Evolutionary conservation across 2,797 vertebrate species (phyloP).

Genomic region (Ptychobarbus kaznakovi): DNA sequence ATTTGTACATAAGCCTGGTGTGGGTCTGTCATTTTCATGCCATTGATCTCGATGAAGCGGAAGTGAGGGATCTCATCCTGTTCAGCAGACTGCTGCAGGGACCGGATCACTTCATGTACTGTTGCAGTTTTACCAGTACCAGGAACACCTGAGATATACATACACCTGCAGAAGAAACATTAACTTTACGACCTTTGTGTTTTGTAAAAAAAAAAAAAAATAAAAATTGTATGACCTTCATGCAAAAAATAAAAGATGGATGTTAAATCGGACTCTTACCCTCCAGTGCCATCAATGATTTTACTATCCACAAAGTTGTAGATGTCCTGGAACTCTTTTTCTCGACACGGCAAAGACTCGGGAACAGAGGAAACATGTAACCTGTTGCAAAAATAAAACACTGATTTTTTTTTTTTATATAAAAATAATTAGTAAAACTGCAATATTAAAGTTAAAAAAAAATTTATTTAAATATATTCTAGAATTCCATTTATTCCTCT

Average conservation of each 20-base stretch:
- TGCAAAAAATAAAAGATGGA: not conserved
- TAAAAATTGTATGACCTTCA: not conserved
- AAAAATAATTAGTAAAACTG: not conserved
- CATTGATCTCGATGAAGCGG: slow-evolving; percentile 89
- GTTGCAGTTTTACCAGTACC: slow-evolving; percentile 97
- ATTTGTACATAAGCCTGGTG: slow-evolving; percentile 95
- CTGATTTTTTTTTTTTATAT: not conserved
- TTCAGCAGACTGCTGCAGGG: slow-evolving; percentile 84
- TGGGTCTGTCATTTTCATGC: slow-evolving; percentile 98
- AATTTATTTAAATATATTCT: not conserved
- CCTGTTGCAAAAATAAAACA: slow-evolving; percentile 68
- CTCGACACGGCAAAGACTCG: slow-evolving; percentile 92
- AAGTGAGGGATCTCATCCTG: slow-evolving; percentile 85
- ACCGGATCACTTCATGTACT: slow-evolving; percentile 89
- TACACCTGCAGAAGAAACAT: slow-evolving; percentile 81
- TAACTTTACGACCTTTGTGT: not conserved
- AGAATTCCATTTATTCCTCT: not conserved
- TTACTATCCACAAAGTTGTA: slow-evolving; percentile 97
- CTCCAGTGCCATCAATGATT: slow-evolving; percentile 89
- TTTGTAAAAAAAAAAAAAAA: not conserved
- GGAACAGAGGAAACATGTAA: slow-evolving; percentile 92
- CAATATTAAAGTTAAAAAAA: not conserved
- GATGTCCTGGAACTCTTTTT: slow-evolving; percentile 95
- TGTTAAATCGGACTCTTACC: slow-evolving; percentile 78
- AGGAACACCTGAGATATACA: slow-evolving; percentile 97